These are phyloP conservation scores for Bibio marci DNA, from an alignment of 2,888 invertebrate species.

Conservation along the genomic window DNA sequence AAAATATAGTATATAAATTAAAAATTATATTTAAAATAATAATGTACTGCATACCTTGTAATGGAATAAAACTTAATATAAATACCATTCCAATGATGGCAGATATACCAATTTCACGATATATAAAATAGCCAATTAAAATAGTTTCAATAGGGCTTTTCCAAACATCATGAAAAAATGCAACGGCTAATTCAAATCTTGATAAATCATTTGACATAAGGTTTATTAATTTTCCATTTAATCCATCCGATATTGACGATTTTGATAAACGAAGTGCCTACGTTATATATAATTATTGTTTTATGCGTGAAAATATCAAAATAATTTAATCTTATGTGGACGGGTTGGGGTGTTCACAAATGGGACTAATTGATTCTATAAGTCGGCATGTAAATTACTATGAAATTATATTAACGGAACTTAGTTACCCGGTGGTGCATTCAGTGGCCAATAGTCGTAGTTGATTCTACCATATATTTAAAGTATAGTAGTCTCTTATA, in stretches of 20 bases:
- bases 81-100: constrained; percentile 52
- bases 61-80: constrained; percentile 54
- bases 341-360: no score
- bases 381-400: no score
- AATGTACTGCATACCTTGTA: constrained; percentile 38
- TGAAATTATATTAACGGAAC: no score
- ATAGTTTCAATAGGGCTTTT: constrained; percentile 58
- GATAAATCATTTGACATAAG: constrained; percentile 92
- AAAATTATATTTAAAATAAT: no score
- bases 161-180: constrained; percentile 84
- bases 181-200: constrained; percentile 75
- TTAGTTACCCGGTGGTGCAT: no score
- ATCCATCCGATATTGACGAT: constrained; percentile 69
- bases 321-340: no score
- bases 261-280: constrained; percentile 50
- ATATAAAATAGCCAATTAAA: constrained; percentile 34
- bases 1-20: constrained; percentile 14
- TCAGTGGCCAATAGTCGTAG: no score
- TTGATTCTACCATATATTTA: no score
- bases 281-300: no score
- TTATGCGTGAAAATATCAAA: no score
- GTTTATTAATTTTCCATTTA: constrained; percentile 63
- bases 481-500: no score
- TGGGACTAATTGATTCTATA: no score
- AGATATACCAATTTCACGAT: constrained; percentile 41